A percentile compares a stretch with the other conserved stretches of the same genome.
Conservation (phyloP, 1,140 invertebrate genomes). For the Lamellibrachia luymesi region DNA sequence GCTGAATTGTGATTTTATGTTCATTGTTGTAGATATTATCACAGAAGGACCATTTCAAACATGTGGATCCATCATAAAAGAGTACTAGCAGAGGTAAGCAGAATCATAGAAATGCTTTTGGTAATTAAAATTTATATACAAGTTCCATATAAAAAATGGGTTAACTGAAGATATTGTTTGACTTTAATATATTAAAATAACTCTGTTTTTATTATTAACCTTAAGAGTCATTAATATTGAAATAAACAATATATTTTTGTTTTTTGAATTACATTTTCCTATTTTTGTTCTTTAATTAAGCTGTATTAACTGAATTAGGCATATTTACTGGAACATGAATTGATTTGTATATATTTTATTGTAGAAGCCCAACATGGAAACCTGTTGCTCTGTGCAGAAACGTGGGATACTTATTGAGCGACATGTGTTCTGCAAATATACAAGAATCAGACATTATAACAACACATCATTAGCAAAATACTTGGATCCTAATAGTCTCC, state of each 20-base stretch:
- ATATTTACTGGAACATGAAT: not conserved
- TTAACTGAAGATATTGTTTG: no score
- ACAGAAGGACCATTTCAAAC: not conserved
- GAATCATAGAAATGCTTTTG: no score
- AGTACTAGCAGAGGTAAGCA: not conserved
- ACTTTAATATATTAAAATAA: no score
- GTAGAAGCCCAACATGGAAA: not conserved
- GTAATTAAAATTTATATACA: no score
- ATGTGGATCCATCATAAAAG: not conserved
- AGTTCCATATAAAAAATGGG: no score
- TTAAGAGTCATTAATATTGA: no score
- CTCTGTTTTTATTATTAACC: no score
- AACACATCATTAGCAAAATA: not conserved
- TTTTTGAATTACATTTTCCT: no score
- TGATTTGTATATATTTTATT: not conserved
- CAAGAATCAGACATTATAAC: not conserved
- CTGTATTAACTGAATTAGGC: no score
- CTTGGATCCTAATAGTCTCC: not conserved
- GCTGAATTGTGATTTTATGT: not conserved
- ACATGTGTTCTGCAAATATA: not conserved
- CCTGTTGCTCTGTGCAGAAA: not conserved
- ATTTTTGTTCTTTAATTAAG: no score
- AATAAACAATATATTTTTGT: no score
- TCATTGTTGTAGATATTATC: not conserved
- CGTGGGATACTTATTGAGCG: not conserved